Conservation (phyloP, 2,888 invertebrate genomes). For the Trissolcus japonicus region DNA sequence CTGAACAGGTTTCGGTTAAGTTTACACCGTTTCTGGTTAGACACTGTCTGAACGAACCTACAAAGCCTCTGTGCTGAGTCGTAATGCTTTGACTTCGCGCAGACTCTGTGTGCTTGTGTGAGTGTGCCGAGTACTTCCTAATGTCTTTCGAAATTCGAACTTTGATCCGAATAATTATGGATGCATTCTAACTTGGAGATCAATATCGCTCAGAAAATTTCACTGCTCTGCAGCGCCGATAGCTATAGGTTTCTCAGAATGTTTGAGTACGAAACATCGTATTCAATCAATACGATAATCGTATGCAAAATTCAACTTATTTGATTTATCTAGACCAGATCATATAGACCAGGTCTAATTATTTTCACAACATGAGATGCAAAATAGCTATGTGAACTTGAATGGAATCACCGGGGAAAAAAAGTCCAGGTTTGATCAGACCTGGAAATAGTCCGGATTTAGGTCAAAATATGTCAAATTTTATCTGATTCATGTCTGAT, state of each 20-base stretch:
- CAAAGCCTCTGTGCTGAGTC: constrained; percentile 29
- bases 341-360: too few species aligned
- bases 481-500: too few species aligned
- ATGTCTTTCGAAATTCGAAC: constrained; percentile 32
- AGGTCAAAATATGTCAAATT: too few species aligned
- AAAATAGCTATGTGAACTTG: too few species aligned
- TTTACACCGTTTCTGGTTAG: constrained; percentile 34
- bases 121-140: constrained; percentile 16
- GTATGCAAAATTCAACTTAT: neutral
- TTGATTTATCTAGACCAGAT: too few species aligned
- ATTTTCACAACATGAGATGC: too few species aligned
- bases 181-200: constrained; percentile 10
- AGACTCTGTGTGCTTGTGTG: constrained; percentile 3
- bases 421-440: too few species aligned
- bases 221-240: neutral
- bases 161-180: constrained; percentile 30
- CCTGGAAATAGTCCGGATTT: too few species aligned
- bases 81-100: constrained; percentile 31
- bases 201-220: constrained; percentile 5
- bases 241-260: neutral
- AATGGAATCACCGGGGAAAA: too few species aligned
- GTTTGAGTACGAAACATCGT: constrained; percentile 1
- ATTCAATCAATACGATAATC: too few species aligned
- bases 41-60: constrained; percentile 35
- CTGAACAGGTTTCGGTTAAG: constrained; percentile 35